Evolutionary conservation across 2,113 vertebrate species (phyloP), one percentile per base, ranked within the genome.

Genomic region (Furnarius figulus): DNA sequence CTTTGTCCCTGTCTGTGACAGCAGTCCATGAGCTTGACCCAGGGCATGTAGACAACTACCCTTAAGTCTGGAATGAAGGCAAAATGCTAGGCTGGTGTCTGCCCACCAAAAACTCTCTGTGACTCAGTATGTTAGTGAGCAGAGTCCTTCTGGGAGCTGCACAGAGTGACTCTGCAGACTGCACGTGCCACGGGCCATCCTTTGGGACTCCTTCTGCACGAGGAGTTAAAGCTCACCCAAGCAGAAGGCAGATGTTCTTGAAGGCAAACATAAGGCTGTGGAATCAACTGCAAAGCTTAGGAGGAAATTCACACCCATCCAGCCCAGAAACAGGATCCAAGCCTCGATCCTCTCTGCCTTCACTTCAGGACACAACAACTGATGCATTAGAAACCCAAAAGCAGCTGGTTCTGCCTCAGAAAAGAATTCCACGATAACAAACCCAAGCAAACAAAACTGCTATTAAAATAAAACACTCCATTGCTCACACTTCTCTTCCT

Each of bases 391-490:
- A 74, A 80, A 40, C 4, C 6, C 1, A 37, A 66, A 46, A 52
- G 12, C 55, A 74, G 35, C 27, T 52, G 6, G 1, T 61, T 11
- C 37, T 71, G 86, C 52, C 73, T 90, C 84, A 10, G 68, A 70
- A 80, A 59, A 77, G 21, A 46, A 50, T 74, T 58, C 33, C 42
- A 50, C 19, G 4, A 12, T 1, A 66, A 65, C 59, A 86, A 71
- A 93, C 22, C 14, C 62, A 35, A 46, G 8, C 56, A 56, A 85
- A 89, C 52, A 82, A 89, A 81, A 93, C 56, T 1, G 37, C 89
- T 58, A 87, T 97, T 95, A 95, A 94, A 95, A 95, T 73, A 89
- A 95, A 95, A 92, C 94, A 89, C 77, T 77, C 89, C 91, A 73
- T 23, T 91, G 87, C 95, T 94, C 94, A 79, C 66, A 53, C 31